A percentile compares a stretch with the other conserved stretches of the same genome.
These are phyloP conservation scores for Perithous albicinctus DNA, from an alignment of 2,888 invertebrate genomes.

Conservation along the genomic window DNA sequence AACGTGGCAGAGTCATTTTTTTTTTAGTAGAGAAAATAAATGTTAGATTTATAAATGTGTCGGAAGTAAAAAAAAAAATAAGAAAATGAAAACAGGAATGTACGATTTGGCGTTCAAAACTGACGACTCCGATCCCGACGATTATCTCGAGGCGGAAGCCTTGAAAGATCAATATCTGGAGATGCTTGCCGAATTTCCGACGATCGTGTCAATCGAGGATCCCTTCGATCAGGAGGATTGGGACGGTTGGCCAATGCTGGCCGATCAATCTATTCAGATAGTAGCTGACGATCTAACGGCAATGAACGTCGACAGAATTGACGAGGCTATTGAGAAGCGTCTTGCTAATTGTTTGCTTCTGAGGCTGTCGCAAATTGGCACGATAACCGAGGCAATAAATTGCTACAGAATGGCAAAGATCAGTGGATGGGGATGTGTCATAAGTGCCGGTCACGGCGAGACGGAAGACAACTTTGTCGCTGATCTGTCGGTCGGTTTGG, in stretches of 20 bases:
- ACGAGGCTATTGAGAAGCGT: conserved; percentile 77
- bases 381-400: conserved; percentile 79
- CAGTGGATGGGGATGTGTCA: conserved; percentile 76
- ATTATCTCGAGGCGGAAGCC: conserved; percentile 77
- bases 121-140: conserved; percentile 79
- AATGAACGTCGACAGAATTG: conserved; percentile 79
- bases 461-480: conserved; percentile 81
- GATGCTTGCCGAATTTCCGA: conserved; percentile 75
- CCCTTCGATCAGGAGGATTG: conserved; percentile 81
- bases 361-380: conserved; percentile 78
- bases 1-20: too few species aligned
- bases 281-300: conserved; percentile 79
- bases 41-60: neutral
- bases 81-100: conserved; percentile 70
- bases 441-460: conserved; percentile 76
- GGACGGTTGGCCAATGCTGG: conserved; percentile 79
- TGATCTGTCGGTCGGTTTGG: conserved; percentile 79
- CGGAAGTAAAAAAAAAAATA: too few species aligned
- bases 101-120: conserved; percentile 81
- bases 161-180: conserved; percentile 77
- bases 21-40: neutral
- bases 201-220: conserved; percentile 80
- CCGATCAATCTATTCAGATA: conserved; percentile 76
- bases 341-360: conserved; percentile 78
- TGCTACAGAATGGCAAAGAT: conserved; percentile 76